Base-by-base conservation (phyloP, 2,888 invertebrate genomes). In the Argyresthia albistria region DNA sequence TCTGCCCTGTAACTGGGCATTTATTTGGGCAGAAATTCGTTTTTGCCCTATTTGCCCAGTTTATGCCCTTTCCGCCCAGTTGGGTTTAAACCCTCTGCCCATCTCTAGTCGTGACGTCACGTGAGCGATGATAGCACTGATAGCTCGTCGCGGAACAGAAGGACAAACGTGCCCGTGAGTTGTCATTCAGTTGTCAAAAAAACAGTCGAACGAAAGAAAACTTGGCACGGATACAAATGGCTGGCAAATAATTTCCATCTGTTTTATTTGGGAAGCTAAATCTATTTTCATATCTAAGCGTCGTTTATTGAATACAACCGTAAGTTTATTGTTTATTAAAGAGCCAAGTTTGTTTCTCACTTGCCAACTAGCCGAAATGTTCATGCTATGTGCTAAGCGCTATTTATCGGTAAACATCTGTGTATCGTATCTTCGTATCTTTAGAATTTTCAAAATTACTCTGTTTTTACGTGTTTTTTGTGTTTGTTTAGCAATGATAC, bases 171-270 rank as follows among this genome's bases (percentile, higher is more conserved):
- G 45, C 45, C 16, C 37, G 42, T 50, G 50, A 42, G 43, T 43
- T 51, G 81, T 81, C 81, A 81, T 78, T 47, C 25, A 12, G 14
- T 12, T 49, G 80, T 81, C 81, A 81, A 78, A 77, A 81, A 78
- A 77, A 76, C 25, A 25, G 25, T 25, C 25, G 25, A 73, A n/a
- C n/a, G n/a, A n/a, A n/a, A n/a, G n/a, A n/a, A 78, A 77, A 73
- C 75, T 81, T 83, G 83, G 79, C 82, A 77, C 25, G 2, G 25
- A 25, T 25, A 25, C 25, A 25, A 25, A 37, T 43, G 43, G 43
- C 25, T 50, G 25, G 35, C 52, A 46, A 15, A 70, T 65, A 64
- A 63, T 64, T 74, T 43, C 80, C 80, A 80, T 80, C 80, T 82
- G 78, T 79, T 81, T 68, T 69, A 72, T 71, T 76, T 71, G 66